Evolutionary conservation across 2,113 vertebrate genomes (phyloP), one percentile per base, ranked within the genome.

Genomic region (Tupaia tana): DNA sequence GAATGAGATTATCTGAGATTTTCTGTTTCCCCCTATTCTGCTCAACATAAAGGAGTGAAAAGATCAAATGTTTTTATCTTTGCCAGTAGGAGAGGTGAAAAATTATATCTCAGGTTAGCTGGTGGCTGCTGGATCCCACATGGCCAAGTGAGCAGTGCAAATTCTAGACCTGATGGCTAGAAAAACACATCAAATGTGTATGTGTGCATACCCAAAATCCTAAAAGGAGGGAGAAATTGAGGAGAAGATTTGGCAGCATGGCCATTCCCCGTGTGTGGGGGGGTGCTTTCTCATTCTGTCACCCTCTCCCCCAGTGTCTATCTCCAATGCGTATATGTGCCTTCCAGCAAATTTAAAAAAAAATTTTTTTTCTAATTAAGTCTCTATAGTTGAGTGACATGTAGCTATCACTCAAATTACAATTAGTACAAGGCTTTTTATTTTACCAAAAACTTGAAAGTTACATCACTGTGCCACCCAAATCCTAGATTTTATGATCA

Each of bases 401-500:
- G 61, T 20, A 79, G 31, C 9, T 79, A n/a, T 61, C 63, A 61
- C 5, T 83, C 34, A 79, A 59, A 61, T 24, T 34, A 20, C 69
- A 70, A 56, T 69, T 87, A 54, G 25, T 52, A 19, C 22, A 83
- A 63, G 34, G 34, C 10, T 93, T 43, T 85, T 15, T 7, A 64
- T 87, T 90, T 89, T 75, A 34, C 31, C 4, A 89, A 95, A 89
- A 92, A 31, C 22, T 59, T 70, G 52, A 43, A 91, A 73, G 52
- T 29, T 34, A 25, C 7, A 92, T 84, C 18, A 86, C 71, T 91
- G 91, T 78, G 19, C 19, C 25, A 31, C 10, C 20, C 34, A 82
- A 89, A 91, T 94, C 84, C 43, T 71, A 43, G 29, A n/a, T 71
- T 83, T 94, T 77, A 89, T 75, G 15, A 94, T 6, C 61, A 18